Conservation (phyloP, 2,888 invertebrate genomes). For the Nomada ferruginata region DNA sequence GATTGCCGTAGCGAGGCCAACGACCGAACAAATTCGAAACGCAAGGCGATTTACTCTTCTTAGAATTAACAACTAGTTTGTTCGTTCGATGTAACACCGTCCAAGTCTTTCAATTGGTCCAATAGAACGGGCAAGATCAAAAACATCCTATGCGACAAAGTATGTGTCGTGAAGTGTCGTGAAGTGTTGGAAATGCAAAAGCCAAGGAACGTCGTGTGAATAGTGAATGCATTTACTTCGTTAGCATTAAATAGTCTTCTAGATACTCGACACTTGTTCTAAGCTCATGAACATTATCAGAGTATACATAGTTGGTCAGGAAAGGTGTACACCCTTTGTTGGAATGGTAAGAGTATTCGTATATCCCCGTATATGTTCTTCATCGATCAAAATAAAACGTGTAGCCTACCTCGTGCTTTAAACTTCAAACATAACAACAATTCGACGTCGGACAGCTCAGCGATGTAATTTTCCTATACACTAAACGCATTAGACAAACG, state of each 20-base stretch:
- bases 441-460: neutral
- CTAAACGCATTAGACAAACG: too few relatives aligned
- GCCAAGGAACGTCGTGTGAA: neutral
- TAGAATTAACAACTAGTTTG: conserved; percentile 7
- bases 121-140: conserved; percentile 16
- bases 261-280: neutral
- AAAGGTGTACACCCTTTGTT: neutral
- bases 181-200: neutral
- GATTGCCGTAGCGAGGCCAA: neutral
- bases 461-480: neutral
- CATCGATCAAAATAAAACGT: neutral
- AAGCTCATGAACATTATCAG: neutral
- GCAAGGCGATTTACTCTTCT: conserved; percentile 1
- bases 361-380: neutral
- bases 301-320: neutral
- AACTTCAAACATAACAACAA: neutral
- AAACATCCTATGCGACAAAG: conserved; percentile 8
- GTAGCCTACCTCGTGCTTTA: neutral
- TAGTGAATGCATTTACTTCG: neutral
- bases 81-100: neutral
- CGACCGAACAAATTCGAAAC: neutral
- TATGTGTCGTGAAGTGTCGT: neutral
- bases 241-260: neutral
- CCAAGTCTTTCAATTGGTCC: conserved; percentile 34
- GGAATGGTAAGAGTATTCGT: conserved; percentile 11